phyloP scores from a whole-genome alignment of 2,797 vertebrate species.

The Oreonectes daqikongensis region DNA sequence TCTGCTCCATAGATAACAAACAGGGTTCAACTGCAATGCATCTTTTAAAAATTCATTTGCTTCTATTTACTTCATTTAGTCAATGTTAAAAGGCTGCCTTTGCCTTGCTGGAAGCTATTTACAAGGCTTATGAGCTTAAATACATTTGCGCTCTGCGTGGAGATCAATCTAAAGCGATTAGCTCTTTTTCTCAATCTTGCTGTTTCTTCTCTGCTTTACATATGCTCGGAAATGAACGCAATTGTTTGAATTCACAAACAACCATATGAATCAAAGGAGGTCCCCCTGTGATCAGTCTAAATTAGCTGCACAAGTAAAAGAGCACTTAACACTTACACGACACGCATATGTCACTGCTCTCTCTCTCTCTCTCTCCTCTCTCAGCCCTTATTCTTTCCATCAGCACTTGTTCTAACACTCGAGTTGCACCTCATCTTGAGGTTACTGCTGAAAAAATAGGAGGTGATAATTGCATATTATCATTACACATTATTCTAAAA shows the following conservation, averaged over 20 bases:
- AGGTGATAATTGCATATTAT: conserved; percentile 95
- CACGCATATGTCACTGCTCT: conserved; percentile 79
- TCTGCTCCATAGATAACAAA: conserved; percentile 63
- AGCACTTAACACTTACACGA: conserved; percentile 62
- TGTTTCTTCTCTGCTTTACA: conserved; percentile 41
- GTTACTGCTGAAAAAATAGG: conserved; percentile 84
- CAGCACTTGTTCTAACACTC: conserved; percentile 88
- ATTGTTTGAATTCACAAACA: conserved; percentile 47
- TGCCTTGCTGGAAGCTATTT: conserved; percentile 77
- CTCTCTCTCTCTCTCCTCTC: conserved; percentile 43
- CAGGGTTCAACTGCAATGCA: conserved; percentile 62
- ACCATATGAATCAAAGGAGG: conserved; percentile 57
- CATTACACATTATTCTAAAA: conserved; percentile 93
- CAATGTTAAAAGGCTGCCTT: conserved; percentile 76
- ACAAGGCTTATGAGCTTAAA: conserved; percentile 76
- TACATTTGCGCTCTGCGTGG: conserved; percentile 66
- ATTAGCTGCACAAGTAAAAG: conserved; percentile 59
- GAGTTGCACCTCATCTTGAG: conserved; percentile 86
- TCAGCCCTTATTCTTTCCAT: conserved; percentile 65
- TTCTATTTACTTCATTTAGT: conserved; percentile 76
- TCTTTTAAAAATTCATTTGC: conserved; percentile 69
- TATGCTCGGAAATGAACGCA: conserved; percentile 46
- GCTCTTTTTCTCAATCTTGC: conserved; percentile 59
- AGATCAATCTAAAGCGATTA: conserved; percentile 69
- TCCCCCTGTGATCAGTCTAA: conserved; percentile 57